These are phyloP conservation scores for Drosophila ustulata DNA, from an alignment of 2,888 invertebrate species.

Conservation along the genomic window DNA sequence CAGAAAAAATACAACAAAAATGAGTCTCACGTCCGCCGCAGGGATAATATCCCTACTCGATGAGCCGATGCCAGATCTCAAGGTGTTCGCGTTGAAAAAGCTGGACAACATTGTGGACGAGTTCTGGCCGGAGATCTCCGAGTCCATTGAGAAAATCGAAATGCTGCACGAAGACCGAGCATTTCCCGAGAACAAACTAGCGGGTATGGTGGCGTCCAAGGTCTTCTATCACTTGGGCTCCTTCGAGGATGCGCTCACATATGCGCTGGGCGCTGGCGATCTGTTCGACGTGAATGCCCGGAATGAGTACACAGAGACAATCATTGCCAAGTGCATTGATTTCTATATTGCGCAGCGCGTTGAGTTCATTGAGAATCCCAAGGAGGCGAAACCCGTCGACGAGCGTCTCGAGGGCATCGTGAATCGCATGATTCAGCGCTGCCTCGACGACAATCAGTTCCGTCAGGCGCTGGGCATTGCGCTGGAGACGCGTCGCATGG, in stretches of 20 bases:
- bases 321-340: slow-evolving; percentile 98
- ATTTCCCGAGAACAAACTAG: slow-evolving; percentile 95
- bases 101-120: slow-evolving; percentile 97
- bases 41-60: slow-evolving; percentile 98
- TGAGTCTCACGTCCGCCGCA: slow-evolving; percentile 89
- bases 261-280: slow-evolving; percentile 97
- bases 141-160: slow-evolving; percentile 98
- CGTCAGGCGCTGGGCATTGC: slow-evolving; percentile 98
- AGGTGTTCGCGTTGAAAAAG: slow-evolving; percentile 96
- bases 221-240: slow-evolving; percentile 99
- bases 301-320: slow-evolving; percentile 98
- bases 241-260: slow-evolving; percentile 98
- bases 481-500: slow-evolving; percentile 98
- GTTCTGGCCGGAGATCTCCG: slow-evolving; percentile 99
- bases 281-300: slow-evolving; percentile 97
- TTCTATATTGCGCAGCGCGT: slow-evolving; percentile 96
- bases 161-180: slow-evolving; percentile 96
- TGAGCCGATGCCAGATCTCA: slow-evolving; percentile 96
- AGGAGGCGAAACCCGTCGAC: slow-evolving; percentile 90
- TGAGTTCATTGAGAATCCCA: slow-evolving; percentile 89
- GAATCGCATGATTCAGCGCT: slow-evolving; percentile 98
- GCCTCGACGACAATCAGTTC: slow-evolving; percentile 97
- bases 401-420: slow-evolving; percentile 96
- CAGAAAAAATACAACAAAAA: slow-evolving; percentile 62
- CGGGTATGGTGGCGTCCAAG: slow-evolving; percentile 98